Conservation (phyloP, 2,797 vertebrate species). For the Heteromormyrus szaboi region DNA sequence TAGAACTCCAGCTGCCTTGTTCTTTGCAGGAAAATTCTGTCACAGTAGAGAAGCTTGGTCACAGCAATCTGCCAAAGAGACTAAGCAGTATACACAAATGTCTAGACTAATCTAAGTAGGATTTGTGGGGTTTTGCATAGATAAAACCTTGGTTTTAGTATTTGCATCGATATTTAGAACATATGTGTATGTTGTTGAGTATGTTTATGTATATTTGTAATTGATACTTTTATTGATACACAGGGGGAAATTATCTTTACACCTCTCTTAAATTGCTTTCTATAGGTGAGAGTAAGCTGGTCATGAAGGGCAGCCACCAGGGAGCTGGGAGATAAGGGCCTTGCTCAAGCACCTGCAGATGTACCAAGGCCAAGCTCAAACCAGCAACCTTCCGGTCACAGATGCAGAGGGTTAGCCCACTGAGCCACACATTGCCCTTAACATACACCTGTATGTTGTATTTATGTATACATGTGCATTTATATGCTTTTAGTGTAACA, state of each 20-base stretch:
- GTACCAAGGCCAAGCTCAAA: not conserved
- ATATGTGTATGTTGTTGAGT: not conserved
- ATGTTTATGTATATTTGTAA: not conserved
- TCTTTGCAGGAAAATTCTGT: not conserved
- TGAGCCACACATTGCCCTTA: not conserved
- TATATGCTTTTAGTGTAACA: not conserved
- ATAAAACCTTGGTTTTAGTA: not conserved
- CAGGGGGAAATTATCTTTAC: not conserved
- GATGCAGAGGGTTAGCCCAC: not conserved
- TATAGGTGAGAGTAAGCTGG: not conserved
- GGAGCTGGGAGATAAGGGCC: not conserved
- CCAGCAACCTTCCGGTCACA: not conserved
- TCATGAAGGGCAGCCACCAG: not conserved
- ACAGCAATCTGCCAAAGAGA: slow-evolving; percentile 8
- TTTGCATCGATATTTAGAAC: not conserved
- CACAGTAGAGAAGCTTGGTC: not conserved
- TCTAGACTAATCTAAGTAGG: not conserved
- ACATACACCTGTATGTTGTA: not conserved
- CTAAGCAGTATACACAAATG: not conserved
- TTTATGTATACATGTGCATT: not conserved
- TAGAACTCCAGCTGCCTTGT: not conserved
- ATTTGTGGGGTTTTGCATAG: not conserved
- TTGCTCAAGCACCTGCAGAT: not conserved
- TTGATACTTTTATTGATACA: not conserved
- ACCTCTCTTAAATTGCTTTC: not conserved